Evolutionary conservation across 2,888 invertebrate genomes (phyloP).

Genomic region (Caenorhabditis sp.): DNA sequence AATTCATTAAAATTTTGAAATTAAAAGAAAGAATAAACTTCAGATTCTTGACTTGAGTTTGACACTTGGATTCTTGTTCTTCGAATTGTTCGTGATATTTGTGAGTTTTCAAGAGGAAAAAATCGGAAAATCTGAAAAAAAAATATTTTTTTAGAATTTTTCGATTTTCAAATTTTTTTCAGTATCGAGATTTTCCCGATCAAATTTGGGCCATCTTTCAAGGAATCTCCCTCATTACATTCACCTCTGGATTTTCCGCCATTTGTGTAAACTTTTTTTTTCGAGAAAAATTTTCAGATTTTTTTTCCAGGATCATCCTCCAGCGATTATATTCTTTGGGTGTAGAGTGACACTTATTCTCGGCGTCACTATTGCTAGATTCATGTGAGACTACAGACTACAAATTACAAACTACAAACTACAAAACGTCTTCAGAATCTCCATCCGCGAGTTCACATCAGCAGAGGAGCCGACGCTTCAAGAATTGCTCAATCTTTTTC

Average conservation of each 20-base stretch:
- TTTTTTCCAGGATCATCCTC: constrained; percentile 40
- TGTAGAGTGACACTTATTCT: constrained; percentile 40
- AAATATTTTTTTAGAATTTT: constrained; percentile 1
- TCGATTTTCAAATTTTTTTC: background rate
- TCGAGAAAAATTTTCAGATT: background rate
- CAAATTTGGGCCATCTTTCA: constrained; percentile 45
- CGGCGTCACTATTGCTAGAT: constrained; percentile 25
- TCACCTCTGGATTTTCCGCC: constrained; percentile 29
- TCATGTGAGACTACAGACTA: constrained; percentile 41
- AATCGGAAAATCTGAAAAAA: background rate
- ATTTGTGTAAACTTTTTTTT: constrained; percentile 40
- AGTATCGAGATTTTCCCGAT: constrained; percentile 25
- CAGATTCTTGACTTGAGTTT: constrained; percentile 48
- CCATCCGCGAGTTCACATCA: constrained; percentile 26
- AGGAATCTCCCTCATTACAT: constrained; percentile 27
- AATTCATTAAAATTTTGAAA: background rate
- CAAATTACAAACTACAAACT: too few species aligned
- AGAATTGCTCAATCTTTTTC: constrained; percentile 34
- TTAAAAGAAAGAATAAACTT: constrained; percentile 1
- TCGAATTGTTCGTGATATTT: constrained; percentile 31
- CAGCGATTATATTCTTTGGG: constrained; percentile 34
- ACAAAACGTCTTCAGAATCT: constrained; percentile 48
- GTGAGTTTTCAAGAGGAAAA: constrained; percentile 3
- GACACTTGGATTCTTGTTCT: constrained; percentile 21
- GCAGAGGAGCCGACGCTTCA: constrained; percentile 24